A percentile compares a stretch with the other conserved stretches of the same genome.
Evolutionary conservation across 2,797 vertebrate genomes (phyloP).

Genomic region (Poeciliopsis turneri): DNA sequence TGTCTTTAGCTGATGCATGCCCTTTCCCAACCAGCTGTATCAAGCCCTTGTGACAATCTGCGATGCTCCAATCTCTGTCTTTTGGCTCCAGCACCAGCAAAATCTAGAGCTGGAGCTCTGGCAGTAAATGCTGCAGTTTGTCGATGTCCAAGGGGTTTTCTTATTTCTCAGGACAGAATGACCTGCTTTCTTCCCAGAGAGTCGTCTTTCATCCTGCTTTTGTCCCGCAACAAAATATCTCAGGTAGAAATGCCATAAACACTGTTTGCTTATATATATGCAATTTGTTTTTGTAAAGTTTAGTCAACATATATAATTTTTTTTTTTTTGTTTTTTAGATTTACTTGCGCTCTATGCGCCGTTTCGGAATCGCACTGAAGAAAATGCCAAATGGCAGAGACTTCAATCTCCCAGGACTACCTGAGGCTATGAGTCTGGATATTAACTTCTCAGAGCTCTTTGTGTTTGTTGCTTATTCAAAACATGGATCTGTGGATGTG

Average conservation of each 20-base stretch:
- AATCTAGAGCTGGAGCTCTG: background rate
- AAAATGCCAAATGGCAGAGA: conserved; percentile 71
- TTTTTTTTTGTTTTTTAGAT: conserved; percentile 74
- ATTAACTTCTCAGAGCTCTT: conserved; percentile 72
- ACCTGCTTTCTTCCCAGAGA: conserved; percentile 78
- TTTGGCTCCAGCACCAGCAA: conserved; percentile 61
- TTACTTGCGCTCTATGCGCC: conserved; percentile 80
- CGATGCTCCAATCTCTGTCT: conserved; percentile 90
- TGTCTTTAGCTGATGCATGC: conserved; percentile 90
- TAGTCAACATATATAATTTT: background rate
- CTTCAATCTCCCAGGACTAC: conserved; percentile 77
- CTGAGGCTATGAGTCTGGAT: conserved; percentile 78
- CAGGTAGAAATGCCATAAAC: conserved; percentile 77
- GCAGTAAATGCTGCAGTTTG: conserved; percentile 75
- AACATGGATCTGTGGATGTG: conserved; percentile 74
- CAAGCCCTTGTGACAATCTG: conserved; percentile 75
- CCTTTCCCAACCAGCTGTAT: conserved; percentile 75
- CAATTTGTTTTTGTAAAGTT: background rate
- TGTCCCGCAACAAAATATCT: conserved; percentile 69
- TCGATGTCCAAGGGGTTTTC: conserved; percentile 80
- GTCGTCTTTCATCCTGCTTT: conserved; percentile 84
- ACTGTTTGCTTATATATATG: too few species aligned
- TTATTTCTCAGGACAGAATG: conserved; percentile 78
- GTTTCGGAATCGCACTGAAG: conserved; percentile 54
- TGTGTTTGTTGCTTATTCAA: conserved; percentile 83